Base-by-base conservation (phyloP, 2,888 invertebrate species). In the Muscina levida region DNA sequence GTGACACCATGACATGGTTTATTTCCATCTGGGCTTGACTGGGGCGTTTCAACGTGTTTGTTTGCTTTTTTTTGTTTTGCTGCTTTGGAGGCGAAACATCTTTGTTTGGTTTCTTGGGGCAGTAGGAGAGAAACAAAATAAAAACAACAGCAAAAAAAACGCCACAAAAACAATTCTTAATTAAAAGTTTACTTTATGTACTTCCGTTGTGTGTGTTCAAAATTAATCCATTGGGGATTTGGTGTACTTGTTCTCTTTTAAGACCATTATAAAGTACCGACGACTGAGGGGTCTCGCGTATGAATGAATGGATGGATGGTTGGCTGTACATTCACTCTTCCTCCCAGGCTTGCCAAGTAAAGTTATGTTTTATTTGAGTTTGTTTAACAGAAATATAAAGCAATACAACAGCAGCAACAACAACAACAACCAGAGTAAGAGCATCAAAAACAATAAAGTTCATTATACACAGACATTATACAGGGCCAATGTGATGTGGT, bases 191-290 rank as follows among this genome's bases (percentile, higher is more conserved):
- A 59, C 62, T 78, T 72, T 71, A 67, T 66, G 72, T 72, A 67
- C 51, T 74, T 77, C 67, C 59, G 51, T 67, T 74, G 78, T 31
- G 31, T 31, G 31, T 48, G 56, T 73, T 70, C 31, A 75, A 74
- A 72, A 75, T 68, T 72, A 78, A 74, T 76, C 75, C 72, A 74
- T 82, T 79, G 75, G n/a, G 72, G 79, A 26, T 62, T 76, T 57
- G 39, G 15, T 51, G 31, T 66, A 39, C 59, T 17, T 48, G 51
- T 26, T 22, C 2, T 66, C 46, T 31, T 4, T 56, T 46, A 46
- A 42, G 15, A 46, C 56, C 53, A n/a, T 37, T 56, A 24, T 53
- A 68, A 68, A n/a, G 13, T 39, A 65, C 24, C n/a, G 24, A 5
- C 31, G 4, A 3, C 31, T 31, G 31, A 31, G 3, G 31, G 31